Evolutionary conservation across 2,113 vertebrate species (phyloP), one percentile per base, ranked within the genome.

Genomic region (Enhydra lutris): DNA sequence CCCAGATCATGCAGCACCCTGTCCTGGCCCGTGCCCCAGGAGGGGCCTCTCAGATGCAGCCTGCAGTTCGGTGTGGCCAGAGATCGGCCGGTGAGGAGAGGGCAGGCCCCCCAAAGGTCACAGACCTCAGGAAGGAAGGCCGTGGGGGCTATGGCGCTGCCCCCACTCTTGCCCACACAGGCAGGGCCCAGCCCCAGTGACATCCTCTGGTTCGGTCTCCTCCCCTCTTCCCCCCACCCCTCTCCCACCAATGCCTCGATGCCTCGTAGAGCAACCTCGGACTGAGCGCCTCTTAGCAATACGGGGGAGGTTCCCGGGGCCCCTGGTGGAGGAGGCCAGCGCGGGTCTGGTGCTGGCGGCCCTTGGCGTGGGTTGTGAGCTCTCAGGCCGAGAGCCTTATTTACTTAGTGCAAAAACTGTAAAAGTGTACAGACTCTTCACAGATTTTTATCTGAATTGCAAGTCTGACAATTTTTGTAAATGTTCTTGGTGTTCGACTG

Each of bases 401-500:
- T 98, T 98, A 98, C 98, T 85, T 97, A 98, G 98, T 98, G 98
- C 98, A 98, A 98, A 98, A 98, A 97, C 89, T 50, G 94, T 98
- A 98, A 80, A 97, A 89, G 88, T 98, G 97, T 98, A 98, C 97
- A 98, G 97, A 98, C 94, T 87, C 97, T 86, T 76, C 97, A 93
- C 98, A 86, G 91, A 95, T 98, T 98, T 98, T 98, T 98, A 98
- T 98, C 98, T 97, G 98, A 96, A 97, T 50, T 98, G 98, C 98
- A 97, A 98, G 98, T 98, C 98, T 98, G 98, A 97, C 91, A 67
- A 97, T 95, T 98, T 99, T 99, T 99, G 99, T 99, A 99, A 99
- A 99, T 99, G 99, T 99, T 99, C 98, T 98, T 98, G 94, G 99
- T 99, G 99, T 99, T 99, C 98, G 98, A 99, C 98, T 98, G 99